phyloP scores from a whole-genome alignment of 2,797 vertebrate genomes.

The Parotocinclus haroldoi region DNA sequence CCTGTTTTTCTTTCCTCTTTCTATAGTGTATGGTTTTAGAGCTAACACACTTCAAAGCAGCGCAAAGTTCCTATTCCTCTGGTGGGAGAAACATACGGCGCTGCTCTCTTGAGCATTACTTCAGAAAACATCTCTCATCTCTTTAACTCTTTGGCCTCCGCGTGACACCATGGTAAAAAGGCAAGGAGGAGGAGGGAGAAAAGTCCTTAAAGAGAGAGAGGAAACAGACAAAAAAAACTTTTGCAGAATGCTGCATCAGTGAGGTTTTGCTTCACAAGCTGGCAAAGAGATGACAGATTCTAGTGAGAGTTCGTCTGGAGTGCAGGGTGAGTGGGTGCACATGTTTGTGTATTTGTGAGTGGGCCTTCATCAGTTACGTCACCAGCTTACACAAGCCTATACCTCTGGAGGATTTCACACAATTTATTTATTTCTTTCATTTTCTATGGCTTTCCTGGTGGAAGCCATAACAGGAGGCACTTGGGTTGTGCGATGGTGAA shows the following conservation, averaged over 20 bases:
- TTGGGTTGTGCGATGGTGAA: too few species aligned
- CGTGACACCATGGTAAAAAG: constrained; percentile 65
- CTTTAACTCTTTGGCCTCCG: constrained; percentile 76
- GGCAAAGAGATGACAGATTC: neutral
- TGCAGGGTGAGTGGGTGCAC: neutral
- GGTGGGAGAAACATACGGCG: constrained; percentile 69
- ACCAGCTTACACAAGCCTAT: neutral
- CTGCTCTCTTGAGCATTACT: constrained; percentile 69
- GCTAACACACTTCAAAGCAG: constrained; percentile 73
- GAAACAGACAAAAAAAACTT: constrained; percentile 20
- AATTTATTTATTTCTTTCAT: neutral
- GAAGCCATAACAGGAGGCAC: too few species aligned
- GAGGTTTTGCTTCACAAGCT: constrained; percentile 3
- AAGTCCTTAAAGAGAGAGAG: neutral
- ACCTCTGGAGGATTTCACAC: neutral
- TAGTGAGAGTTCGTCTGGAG: neutral
- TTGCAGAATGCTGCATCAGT: constrained; percentile 9
- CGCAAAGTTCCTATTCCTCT: constrained; percentile 71
- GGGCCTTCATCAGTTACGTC: constrained; percentile 4
- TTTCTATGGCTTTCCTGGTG: too few species aligned
- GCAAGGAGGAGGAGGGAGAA: constrained; percentile 41
- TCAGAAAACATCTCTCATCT: constrained; percentile 69
- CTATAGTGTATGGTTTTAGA: constrained; percentile 66
- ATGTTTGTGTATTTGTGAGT: neutral
- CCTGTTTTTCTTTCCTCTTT: constrained; percentile 26